Evolutionary conservation across 2,888 invertebrate genomes (phyloP).

Genomic region (Chrysopilus asiliformis): DNA sequence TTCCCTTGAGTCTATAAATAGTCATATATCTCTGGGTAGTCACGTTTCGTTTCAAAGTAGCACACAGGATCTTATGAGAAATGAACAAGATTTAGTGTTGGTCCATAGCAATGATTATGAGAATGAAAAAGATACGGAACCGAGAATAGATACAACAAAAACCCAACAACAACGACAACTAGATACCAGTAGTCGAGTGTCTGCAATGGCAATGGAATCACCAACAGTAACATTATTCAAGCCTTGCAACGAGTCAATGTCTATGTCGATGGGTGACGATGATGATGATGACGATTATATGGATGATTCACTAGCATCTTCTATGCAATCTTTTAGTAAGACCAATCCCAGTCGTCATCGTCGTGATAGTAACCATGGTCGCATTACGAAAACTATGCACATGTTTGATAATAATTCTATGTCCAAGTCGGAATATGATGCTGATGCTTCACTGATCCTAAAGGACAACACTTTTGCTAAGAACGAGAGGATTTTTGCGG

Average conservation of each 20-base stretch:
- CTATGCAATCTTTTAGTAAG: no score
- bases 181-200: not conserved
- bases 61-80: slow-evolving; percentile 14
- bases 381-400: not conserved
- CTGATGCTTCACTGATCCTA: no score
- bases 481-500: not conserved
- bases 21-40: slow-evolving; percentile 23
- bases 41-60: slow-evolving; percentile 14
- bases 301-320: no score
- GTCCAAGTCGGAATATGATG: no score
- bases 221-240: no score
- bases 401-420: no score
- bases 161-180: not conserved
- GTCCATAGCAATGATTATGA: slow-evolving; percentile 11
- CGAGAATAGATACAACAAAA: no score
- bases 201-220: no score
- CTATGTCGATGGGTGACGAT: not conserved
- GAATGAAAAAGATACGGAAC: slow-evolving; percentile 9
- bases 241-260: not conserved
- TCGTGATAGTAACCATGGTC: not conserved
- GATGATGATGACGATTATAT: not conserved
- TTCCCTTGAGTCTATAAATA: slow-evolving; percentile 30
- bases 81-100: slow-evolving; percentile 18
- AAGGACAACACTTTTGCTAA: not conserved
- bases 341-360: not conserved